phyloP scores from a whole-genome alignment of 1,140 invertebrate species.

The Cyrtorhinus lividipennis region DNA sequence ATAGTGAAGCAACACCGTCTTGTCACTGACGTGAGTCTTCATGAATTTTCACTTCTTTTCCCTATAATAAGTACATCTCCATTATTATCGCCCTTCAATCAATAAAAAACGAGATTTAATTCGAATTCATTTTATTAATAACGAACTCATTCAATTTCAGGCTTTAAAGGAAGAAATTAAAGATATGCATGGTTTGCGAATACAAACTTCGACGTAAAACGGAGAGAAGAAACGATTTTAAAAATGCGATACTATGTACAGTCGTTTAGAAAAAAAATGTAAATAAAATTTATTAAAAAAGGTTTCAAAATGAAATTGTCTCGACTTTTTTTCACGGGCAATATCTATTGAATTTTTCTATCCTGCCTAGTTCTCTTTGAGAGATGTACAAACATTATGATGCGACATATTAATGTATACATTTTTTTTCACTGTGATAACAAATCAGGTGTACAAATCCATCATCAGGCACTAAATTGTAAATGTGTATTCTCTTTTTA shows the following conservation, averaged over 20 bases:
- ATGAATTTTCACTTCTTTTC: too few relatives aligned
- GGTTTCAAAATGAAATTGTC: constrained; percentile 4
- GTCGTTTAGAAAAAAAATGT: too few relatives aligned
- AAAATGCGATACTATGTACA: too few relatives aligned
- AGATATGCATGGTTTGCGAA: constrained; percentile 68
- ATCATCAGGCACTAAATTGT: constrained; percentile 20
- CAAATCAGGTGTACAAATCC: constrained; percentile 18
- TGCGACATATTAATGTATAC: neutral
- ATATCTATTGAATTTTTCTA: constrained; percentile 7
- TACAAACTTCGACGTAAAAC: constrained; percentile 37
- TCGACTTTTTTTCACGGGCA: neutral
- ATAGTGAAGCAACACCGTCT: constrained; percentile 67
- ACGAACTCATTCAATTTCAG: constrained; percentile 30
- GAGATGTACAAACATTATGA: constrained; percentile 1
- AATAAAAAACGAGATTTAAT: constrained; percentile 4
- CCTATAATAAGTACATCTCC: too few relatives aligned
- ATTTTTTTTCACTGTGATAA: constrained; percentile 14
- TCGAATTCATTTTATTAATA: constrained; percentile 9
- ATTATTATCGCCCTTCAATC: too few relatives aligned
- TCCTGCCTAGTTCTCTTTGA: neutral
- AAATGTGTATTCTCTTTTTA: constrained; percentile 18
- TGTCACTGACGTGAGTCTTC: constrained; percentile 49
- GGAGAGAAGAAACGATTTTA: too few relatives aligned
- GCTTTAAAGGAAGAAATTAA: constrained; percentile 54
- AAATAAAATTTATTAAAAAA: constrained; percentile 12